Evolutionary conservation across 64 coral and sea anemone species (phyloP), one percentile per base, ranked within the genome.

Genomic region (Pocillopora verrucosa): DNA sequence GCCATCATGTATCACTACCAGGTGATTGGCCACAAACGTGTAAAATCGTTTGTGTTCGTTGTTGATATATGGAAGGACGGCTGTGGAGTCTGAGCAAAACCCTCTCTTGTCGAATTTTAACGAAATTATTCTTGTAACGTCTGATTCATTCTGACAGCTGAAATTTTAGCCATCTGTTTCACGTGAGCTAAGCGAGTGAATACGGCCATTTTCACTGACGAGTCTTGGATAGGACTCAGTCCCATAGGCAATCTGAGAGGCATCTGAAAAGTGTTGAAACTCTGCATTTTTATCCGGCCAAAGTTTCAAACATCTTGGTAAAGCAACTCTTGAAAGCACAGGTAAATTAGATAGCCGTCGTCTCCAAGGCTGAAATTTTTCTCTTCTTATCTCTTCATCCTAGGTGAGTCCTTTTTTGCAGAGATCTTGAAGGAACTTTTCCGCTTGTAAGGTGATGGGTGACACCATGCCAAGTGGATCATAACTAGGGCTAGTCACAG

Each of bases 61-160:
- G 34, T 76, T 76, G 11, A 76, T 76, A 19, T 76, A 76, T 36
- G 36, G 59, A 6, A 60, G 38, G 25, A 78, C 76, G 59, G 76
- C 14, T 78, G 56, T 58, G 20, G 76, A 59, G n/a, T 78, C n/a
- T 38, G 76, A 58, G 41, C 51, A 78, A 78, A 78, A 78, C 41
- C 57, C 45, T 60, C 16, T 24, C 59, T 38, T 24, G 45, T 78
- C 56, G 13, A 58, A 58, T n/a, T 58, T 2, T 38, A 78, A 58
- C 76, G 56, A 11, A 78, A 22, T 24, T 78, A 38, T 58, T 78
- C 76, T 58, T 56, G 38, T 24, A 78, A 17, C 45, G 76, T 78
- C 51, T 38, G 0, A 19, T 78, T 56, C 76, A 60, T 38, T 56
- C 59, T 59, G 2, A 58, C 41, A 16, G 76, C 56, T 56, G 59